A percentile compares a stretch with the other conserved stretches of the same genome.
Evolutionary conservation across 2,113 vertebrate genomes (phyloP).

Genomic region (Anseranas semipalmata): DNA sequence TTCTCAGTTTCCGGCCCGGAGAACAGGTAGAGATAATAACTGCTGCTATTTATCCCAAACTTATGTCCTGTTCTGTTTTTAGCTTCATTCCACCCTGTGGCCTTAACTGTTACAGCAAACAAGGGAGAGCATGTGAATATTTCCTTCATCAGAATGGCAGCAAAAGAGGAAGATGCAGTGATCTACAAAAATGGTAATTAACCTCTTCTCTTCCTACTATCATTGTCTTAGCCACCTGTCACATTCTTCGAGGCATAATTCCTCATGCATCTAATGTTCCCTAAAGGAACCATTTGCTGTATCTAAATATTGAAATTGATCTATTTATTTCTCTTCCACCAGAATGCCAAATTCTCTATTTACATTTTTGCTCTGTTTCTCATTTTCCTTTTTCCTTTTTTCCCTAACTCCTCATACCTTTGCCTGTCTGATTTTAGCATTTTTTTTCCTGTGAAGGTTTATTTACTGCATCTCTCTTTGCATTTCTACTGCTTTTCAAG

Average conservation of each 20-base stretch:
- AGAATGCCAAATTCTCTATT: background rate
- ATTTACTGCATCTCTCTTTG: background rate
- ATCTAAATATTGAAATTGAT: background rate
- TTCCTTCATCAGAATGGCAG: conserved; percentile 79
- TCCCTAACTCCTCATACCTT: background rate
- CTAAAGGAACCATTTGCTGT: background rate
- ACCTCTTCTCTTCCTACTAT: background rate
- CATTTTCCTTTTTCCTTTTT: background rate
- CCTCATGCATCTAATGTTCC: background rate
- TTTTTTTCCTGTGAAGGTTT: background rate
- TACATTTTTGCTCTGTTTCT: background rate
- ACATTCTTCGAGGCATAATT: background rate
- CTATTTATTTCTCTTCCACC: background rate
- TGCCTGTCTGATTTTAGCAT: background rate
- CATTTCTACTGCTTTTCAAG: background rate
- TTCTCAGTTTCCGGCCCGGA: background rate
- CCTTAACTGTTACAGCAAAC: conserved; percentile 86
- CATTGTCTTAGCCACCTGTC: background rate
- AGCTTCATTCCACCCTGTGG: conserved; percentile 85
- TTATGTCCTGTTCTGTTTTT: conserved; percentile 48
- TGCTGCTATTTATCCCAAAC: background rate
- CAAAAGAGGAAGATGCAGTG: conserved; percentile 84
- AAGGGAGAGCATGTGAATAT: conserved; percentile 84
- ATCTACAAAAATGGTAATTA: conserved; percentile 85
- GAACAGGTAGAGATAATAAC: background rate